A percentile compares a stretch with the other conserved stretches of the same genome.
phyloP scores from a whole-genome alignment of 2,797 vertebrate species.

The Orestias chungarensis region DNA sequence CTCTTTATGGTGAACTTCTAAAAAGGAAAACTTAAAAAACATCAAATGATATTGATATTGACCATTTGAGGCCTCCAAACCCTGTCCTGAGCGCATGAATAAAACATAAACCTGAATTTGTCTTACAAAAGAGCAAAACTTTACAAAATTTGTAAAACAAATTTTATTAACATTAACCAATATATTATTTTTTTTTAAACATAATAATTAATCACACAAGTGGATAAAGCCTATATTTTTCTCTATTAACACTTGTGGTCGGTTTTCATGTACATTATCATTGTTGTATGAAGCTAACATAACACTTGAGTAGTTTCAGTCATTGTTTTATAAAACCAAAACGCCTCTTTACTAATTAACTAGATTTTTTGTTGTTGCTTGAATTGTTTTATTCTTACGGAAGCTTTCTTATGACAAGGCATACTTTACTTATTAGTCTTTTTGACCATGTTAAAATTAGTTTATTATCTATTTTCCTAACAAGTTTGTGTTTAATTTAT shows the following conservation, averaged over 20 bases:
- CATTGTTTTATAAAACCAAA: not conserved
- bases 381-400: not conserved
- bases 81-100: no score
- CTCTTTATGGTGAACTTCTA: conserved; percentile 6
- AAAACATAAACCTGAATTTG: no score
- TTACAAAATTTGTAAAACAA: no score
- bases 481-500: no score
- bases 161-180: not conserved
- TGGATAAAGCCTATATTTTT: not conserved
- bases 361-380: not conserved
- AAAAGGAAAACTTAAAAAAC: not conserved
- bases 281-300: not conserved
- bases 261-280: not conserved
- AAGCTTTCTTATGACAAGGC: no score
- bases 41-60: no score
- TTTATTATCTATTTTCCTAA: no score
- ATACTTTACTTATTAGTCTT: not conserved
- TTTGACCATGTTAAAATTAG: no score
- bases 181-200: not conserved
- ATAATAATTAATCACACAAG: not conserved
- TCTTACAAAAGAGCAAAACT: not conserved
- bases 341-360: no score
- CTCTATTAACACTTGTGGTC: not conserved
- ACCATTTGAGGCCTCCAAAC: no score
- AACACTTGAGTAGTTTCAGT: not conserved